Evolutionary conservation across 2,113 vertebrate genomes (phyloP).

Genomic region (Eclectus roratus): DNA sequence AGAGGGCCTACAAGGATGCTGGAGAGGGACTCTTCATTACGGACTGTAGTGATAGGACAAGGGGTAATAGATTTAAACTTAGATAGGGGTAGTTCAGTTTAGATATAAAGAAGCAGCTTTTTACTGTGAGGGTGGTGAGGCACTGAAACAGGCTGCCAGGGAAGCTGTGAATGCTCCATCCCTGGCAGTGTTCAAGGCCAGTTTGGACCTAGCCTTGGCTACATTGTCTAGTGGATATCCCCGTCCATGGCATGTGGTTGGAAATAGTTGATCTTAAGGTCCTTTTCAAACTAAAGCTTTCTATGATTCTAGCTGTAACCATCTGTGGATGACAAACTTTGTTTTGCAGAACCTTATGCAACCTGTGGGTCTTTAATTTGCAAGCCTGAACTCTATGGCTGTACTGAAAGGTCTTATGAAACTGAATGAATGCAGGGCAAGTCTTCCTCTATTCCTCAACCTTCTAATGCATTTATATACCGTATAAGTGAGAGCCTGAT

Average conservation of each 20-base stretch:
- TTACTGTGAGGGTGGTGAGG: not conserved
- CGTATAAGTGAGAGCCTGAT: not conserved
- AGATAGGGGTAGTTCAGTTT: not conserved
- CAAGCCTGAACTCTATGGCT: not conserved
- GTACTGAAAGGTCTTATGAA: not conserved
- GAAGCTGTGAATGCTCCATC: not conserved
- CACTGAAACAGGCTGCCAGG: not conserved
- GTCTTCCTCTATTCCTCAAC: not conserved
- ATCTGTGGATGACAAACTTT: not conserved
- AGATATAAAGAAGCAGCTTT: not conserved
- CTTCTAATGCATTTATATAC: not conserved
- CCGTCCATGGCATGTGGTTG: not conserved
- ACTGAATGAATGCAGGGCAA: not conserved
- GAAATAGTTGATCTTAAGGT: not conserved
- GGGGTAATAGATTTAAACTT: not conserved
- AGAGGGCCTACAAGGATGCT: not conserved
- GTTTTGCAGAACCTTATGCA: not conserved
- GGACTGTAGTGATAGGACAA: not conserved
- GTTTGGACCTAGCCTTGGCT: not conserved
- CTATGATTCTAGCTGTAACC: not conserved
- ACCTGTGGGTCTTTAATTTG: not conserved
- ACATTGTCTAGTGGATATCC: not conserved
- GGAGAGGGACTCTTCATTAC: not conserved
- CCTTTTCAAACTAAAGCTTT: not conserved
- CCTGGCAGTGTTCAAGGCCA: not conserved